phyloP scores from a whole-genome alignment of 2,113 vertebrate genomes.

The Brachypteracias leptosomus region DNA sequence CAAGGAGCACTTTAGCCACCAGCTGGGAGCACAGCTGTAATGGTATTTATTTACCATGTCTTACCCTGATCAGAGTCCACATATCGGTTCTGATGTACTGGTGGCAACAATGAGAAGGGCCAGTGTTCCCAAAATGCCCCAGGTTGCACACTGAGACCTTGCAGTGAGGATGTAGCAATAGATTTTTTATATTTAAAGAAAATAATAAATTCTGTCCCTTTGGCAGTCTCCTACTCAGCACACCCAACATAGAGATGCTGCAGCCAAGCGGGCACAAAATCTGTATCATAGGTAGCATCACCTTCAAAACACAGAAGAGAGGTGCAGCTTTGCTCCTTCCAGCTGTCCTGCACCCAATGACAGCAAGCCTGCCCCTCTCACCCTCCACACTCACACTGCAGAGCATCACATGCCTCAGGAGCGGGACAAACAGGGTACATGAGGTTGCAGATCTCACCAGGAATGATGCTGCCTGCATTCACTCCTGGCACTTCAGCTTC shows the following conservation, averaged over 20 bases:
- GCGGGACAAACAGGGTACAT: background rate
- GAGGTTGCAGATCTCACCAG: background rate
- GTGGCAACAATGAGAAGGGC: background rate
- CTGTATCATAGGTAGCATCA: background rate
- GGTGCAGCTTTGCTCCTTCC: background rate
- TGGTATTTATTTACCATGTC: background rate
- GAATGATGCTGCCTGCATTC: background rate
- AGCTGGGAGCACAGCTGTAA: background rate
- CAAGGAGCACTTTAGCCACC: background rate
- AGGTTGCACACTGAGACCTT: background rate
- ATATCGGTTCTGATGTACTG: rapidly evolving
- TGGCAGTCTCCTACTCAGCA: background rate
- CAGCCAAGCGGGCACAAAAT: background rate
- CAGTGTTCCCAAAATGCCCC: background rate
- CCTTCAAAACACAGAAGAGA: background rate
- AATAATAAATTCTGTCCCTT: background rate
- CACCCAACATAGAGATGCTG: background rate
- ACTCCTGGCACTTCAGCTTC: background rate
- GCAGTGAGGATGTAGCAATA: background rate
- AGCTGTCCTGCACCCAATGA: background rate
- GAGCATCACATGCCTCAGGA: background rate
- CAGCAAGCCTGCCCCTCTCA: background rate
- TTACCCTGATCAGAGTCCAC: background rate
- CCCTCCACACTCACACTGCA: background rate
- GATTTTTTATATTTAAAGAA: background rate